Percentiles rank a stretch among this genome's conserved stretches.
Conservation (phyloP, 2,888 invertebrate genomes). For the Agrilus cyanescens region DNA sequence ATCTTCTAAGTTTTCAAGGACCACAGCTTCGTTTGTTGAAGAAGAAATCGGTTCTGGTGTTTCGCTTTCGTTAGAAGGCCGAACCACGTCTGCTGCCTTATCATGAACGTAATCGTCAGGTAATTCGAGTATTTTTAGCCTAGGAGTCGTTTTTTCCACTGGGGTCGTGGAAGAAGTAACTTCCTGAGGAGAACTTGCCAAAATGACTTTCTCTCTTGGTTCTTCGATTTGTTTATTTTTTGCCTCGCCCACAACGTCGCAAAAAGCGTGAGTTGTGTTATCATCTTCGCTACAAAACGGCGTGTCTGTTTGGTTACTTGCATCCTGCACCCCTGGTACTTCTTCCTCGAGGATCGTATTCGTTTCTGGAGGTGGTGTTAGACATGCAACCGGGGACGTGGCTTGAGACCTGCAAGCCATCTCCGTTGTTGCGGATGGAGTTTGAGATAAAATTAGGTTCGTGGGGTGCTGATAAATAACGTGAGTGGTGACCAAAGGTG, state of each 20-base stretch:
- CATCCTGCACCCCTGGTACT: conserved; percentile 59
- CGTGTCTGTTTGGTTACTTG: conserved; percentile 74
- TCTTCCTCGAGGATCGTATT: conserved; percentile 32
- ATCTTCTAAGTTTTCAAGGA: background rate
- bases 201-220: conserved; percentile 1
- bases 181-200: no score
- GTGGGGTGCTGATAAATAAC: conserved; percentile 41
- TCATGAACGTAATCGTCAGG: background rate
- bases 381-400: conserved; percentile 40
- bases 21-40: no score
- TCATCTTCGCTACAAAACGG: conserved; percentile 58
- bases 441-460: conserved; percentile 31
- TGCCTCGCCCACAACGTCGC: conserved; percentile 11
- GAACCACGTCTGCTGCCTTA: no score
- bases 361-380: conserved; percentile 49
- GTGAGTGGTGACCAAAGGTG: conserved; percentile 43
- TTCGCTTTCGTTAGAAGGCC: no score
- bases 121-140: background rate
- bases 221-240: conserved; percentile 6
- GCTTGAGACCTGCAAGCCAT: conserved; percentile 35
- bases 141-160: no score
- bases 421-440: conserved; percentile 20
- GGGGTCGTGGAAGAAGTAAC: no score
- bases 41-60: no score
- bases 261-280: conserved; percentile 27